These are phyloP conservation scores for Azemiops feae DNA, from an alignment of 2,113 vertebrate genomes.

Conservation along the genomic window DNA sequence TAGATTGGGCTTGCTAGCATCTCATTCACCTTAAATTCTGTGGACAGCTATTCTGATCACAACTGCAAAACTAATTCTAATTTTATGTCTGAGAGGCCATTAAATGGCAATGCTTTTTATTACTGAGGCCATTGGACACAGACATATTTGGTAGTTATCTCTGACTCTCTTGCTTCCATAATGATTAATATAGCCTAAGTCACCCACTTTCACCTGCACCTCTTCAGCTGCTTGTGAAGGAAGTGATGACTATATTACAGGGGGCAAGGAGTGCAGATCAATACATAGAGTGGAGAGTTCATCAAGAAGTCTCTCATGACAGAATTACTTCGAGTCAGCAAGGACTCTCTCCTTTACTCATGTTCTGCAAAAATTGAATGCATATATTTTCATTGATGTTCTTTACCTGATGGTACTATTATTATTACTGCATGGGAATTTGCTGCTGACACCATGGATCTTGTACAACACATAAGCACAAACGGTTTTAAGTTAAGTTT, in stretches of 20 bases:
- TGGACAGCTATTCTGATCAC: slow-evolving; percentile 1
- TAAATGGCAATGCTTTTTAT: slow-evolving; percentile 4
- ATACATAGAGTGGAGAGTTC: slow-evolving; percentile 7
- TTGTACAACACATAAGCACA: slow-evolving; percentile 12
- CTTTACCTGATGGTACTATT: slow-evolving; percentile 3
- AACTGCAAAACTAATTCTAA: slow-evolving; percentile 15
- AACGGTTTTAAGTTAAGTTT: slow-evolving; percentile 35
- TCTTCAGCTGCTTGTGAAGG: not conserved
- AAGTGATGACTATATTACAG: slow-evolving; percentile 27
- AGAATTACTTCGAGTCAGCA: slow-evolving; percentile 4
- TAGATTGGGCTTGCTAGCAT: not conserved
- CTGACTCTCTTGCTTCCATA: not conserved
- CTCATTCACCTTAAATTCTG: slow-evolving; percentile 7
- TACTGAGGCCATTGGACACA: slow-evolving; percentile 1
- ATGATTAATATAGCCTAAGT: slow-evolving; percentile 6
- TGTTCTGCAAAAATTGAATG: not conserved
- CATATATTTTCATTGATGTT: not conserved
- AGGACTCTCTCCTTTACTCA: not conserved
- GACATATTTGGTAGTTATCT: slow-evolving; percentile 5
- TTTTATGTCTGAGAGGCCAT: slow-evolving; percentile 14
- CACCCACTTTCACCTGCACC: not conserved
- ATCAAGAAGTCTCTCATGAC: not conserved
- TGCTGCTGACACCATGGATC: not conserved
- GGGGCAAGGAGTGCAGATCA: slow-evolving; percentile 22
- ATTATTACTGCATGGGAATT: not conserved